Evolutionary conservation across 2,113 vertebrate genomes (phyloP), one percentile per base, ranked within the genome.

Genomic region (Cinclus mexicanus): DNA sequence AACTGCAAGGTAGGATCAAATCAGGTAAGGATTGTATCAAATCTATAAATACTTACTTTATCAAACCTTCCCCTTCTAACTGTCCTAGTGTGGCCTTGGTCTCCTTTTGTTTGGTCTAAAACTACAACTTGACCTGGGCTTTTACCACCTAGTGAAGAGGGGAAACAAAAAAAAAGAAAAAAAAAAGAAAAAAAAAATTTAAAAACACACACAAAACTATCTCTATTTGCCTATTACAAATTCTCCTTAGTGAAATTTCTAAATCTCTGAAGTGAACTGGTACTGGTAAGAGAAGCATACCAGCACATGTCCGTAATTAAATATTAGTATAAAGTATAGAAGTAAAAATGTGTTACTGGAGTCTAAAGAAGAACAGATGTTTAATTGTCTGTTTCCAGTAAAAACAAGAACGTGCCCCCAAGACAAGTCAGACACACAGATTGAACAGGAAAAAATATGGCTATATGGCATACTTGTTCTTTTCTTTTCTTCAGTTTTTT

Each of bases 401-500:
- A 85, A 56, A 85, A 90, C 49, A 94, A 88, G 52, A 94, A 64
- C 90, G 86, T 65, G 76, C 52, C 70, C 65, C 83, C 63, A 87
- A 96, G 85, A 71, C 67, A 95, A 87, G 57, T 86, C 55, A 93
- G 84, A 96, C 69, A 95, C 50, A 95, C 80, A 96, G 33, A 90
- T 70, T 59, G 10, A 69, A 89, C 44, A 93, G 60, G 76, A 96
- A 55, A 65, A 93, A 89, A 94, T 50, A 88, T 8, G 47, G 83
- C 85, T 77, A 85, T 59, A 77, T 80, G 79, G 98, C 98, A 80
- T 99, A 99, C 99, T 98, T 83, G 98, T 98, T 94, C 98, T 98
- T 84, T 99, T 99, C 96, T 98, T 98, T 65, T 99, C 99, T 81
- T 99, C 99, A 55, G 31, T 92, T 95, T 98, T 99, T 97, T 99